A percentile compares a stretch with the other conserved stretches of the same genome.
Evolutionary conservation across 2,888 invertebrate genomes (phyloP).

Genomic region (Eupithecia vulgata): DNA sequence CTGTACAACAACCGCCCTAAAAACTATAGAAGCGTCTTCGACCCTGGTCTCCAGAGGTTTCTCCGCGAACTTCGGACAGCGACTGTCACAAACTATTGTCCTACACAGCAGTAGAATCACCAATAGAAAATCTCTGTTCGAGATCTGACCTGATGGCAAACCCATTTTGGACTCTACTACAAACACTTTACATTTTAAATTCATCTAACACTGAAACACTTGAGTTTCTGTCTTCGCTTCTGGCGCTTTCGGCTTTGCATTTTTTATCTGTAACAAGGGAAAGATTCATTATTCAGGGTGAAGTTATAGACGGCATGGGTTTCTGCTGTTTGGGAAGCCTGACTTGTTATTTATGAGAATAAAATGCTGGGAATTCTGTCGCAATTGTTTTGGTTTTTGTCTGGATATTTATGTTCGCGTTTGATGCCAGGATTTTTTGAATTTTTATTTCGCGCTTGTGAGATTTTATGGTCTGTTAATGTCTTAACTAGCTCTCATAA

Average conservation of each 20-base stretch:
- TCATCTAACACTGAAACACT: conserved; percentile 63
- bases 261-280: conserved; percentile 74
- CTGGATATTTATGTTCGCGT: conserved; percentile 1
- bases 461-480: neutral
- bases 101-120: conserved; percentile 72
- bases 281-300: conserved; percentile 26
- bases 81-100: conserved; percentile 80
- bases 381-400: conserved; percentile 3
- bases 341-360: conserved; percentile 19
- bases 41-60: conserved; percentile 81
- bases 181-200: conserved; percentile 59
- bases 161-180: conserved; percentile 64
- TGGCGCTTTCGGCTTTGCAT: conserved; percentile 75
- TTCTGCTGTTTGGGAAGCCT: conserved; percentile 15
- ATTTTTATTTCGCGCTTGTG: neutral
- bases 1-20: conserved; percentile 79
- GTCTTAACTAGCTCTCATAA: neutral
- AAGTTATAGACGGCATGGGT: conserved; percentile 23
- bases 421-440: neutral
- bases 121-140: conserved; percentile 69
- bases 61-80: conserved; percentile 80
- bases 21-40: conserved; percentile 81
- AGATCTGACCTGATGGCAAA: conserved; percentile 59
- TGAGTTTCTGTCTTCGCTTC: conserved; percentile 63
- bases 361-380: conserved; percentile 6